Conservation (phyloP, 2,888 invertebrate species). For the Mythimna vitellina region DNA sequence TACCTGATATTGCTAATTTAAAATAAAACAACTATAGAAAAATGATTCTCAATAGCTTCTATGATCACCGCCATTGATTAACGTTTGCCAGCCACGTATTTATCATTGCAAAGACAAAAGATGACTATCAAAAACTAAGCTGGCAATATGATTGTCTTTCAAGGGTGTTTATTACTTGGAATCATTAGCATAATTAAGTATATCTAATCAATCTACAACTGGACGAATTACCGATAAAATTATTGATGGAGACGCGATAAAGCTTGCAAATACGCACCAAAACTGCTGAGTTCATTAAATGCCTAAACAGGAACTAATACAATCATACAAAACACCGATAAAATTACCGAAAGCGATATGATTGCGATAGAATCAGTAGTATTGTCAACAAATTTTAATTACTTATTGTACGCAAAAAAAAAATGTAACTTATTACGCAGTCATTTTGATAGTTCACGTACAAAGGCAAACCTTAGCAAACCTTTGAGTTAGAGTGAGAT, state of each 20-base stretch:
- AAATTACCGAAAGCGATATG: background rate
- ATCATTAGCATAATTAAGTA: background rate
- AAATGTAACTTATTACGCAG: too few species aligned
- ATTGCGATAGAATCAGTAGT: too few species aligned
- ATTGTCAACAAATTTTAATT: too few species aligned
- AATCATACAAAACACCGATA: conserved; percentile 18
- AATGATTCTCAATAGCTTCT: background rate
- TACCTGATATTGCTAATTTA: background rate
- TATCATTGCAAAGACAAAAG: background rate
- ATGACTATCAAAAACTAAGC: background rate
- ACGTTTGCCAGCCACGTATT: background rate
- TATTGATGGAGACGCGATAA: conserved; percentile 5
- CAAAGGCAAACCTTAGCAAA: too few species aligned
- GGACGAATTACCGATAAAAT: conserved; percentile 4
- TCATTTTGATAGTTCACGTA: too few species aligned
- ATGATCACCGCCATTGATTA: background rate
- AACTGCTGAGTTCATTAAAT: conserved; percentile 6
- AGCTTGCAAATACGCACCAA: background rate
- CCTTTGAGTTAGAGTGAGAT: too few species aligned
- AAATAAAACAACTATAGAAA: background rate
- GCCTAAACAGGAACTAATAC: conserved; percentile 1
- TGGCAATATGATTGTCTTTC: background rate
- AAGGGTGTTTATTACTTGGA: background rate
- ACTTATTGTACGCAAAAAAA: too few species aligned
- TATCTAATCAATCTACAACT: conserved; percentile 8